Percentiles rank a stretch among this genome's conserved stretches.
phyloP scores from a whole-genome alignment of 2,888 invertebrate species.

The Embidobia sp. region DNA sequence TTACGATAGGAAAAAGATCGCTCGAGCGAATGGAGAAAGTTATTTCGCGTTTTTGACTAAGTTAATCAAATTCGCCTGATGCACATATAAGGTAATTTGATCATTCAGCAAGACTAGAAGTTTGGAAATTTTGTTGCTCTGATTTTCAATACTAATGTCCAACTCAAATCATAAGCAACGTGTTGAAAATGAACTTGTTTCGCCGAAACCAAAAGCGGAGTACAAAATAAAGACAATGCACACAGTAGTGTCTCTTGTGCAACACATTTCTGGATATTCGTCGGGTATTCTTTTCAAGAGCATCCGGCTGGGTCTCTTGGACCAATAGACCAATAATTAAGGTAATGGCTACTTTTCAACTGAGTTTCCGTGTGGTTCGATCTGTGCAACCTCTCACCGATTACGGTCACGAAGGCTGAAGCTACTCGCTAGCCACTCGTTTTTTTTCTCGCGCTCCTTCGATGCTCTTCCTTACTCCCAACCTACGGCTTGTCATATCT shows the following conservation, averaged over 20 bases:
- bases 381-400: conserved; percentile 72
- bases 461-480: conserved; percentile 28
- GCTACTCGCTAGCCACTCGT: conserved; percentile 38
- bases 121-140: too few relatives aligned
- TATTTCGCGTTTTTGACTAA: background rate
- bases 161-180: too few relatives aligned
- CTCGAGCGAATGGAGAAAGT: background rate
- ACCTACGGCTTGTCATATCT: conserved; percentile 35
- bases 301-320: conserved; percentile 42
- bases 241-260: conserved; percentile 14
- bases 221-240: conserved; percentile 23
- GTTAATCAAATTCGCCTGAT: too few relatives aligned
- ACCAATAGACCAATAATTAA: conserved; percentile 79
- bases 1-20: background rate
- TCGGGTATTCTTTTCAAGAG: conserved; percentile 47
- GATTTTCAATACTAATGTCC: too few relatives aligned
- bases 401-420: conserved; percentile 77
- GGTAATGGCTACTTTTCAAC: conserved; percentile 81
- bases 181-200: conserved; percentile 7
- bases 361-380: conserved; percentile 79
- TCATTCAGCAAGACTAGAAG: too few relatives aligned
- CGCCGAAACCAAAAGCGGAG: background rate
- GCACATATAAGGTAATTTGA: too few relatives aligned
- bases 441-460: conserved; percentile 58
- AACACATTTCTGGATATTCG: conserved; percentile 25